phyloP scores from a whole-genome alignment of 1,140 invertebrate species.

The Aradophagus sp. region DNA sequence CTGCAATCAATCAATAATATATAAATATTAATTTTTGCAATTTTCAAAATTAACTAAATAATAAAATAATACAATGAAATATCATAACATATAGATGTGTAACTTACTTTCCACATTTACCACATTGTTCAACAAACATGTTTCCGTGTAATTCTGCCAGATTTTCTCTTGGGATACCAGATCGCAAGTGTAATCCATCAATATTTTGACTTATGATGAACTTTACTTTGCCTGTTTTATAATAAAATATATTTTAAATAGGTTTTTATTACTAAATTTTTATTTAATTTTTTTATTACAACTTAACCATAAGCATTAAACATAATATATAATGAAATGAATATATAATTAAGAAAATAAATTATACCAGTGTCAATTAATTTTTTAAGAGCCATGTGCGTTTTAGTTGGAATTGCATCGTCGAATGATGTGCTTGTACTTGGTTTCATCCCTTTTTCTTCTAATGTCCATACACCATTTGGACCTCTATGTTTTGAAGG shows the following conservation, averaged over 20 bases:
- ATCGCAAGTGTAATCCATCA: constrained; percentile 96
- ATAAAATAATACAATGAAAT: too few relatives aligned
- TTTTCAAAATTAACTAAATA: too few relatives aligned
- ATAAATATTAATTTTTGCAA: neutral
- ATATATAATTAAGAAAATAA: neutral
- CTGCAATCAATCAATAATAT: constrained; percentile 73
- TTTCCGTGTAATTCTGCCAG: constrained; percentile 98
- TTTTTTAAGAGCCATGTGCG: constrained; percentile 94
- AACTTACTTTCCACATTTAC: constrained; percentile 87
- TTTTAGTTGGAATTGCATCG: constrained; percentile 92
- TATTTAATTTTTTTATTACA: neutral
- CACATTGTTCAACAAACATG: constrained; percentile 97
- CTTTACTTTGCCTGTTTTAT: constrained; percentile 81
- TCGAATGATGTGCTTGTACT: constrained; percentile 91
- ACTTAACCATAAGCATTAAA: too few relatives aligned
- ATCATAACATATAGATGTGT: too few relatives aligned
- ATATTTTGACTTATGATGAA: constrained; percentile 98
- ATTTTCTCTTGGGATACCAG: constrained; percentile 85
- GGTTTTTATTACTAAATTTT: neutral
- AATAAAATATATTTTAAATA: constrained; percentile 7
- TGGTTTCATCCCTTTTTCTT: constrained; percentile 93
- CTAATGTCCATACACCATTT: constrained; percentile 98
- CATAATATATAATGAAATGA: too few relatives aligned
- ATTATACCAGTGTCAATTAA: constrained; percentile 80
- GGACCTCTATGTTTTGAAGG: constrained; percentile 81